Conservation (phyloP, 2,113 vertebrate species). For the Anolis sagrei region DNA sequence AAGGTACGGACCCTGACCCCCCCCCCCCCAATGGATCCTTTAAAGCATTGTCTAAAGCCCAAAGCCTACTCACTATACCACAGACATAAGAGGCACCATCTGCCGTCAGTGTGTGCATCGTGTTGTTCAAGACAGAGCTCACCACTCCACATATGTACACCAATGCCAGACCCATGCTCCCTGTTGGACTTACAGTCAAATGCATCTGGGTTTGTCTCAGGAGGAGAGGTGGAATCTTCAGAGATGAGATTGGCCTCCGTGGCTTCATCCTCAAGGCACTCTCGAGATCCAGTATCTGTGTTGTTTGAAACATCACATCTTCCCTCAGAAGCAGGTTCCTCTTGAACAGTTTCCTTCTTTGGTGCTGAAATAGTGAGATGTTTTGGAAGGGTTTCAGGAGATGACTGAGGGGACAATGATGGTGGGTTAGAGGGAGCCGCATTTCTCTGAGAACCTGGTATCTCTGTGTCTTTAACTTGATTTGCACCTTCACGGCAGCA, state of each 20-base stretch:
- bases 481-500: slow-evolving; percentile 15
- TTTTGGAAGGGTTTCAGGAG: neutral
- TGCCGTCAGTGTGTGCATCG: no score
- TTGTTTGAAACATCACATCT: neutral
- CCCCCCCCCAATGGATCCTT: no score
- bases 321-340: neutral
- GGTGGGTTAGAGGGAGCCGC: neutral
- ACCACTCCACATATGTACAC: neutral
- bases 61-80: no score
- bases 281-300: neutral
- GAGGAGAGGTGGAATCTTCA: neutral
- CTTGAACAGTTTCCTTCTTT: neutral
- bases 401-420: neutral
- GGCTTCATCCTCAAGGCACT: neutral
- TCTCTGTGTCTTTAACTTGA: neutral
- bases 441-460: slow-evolving; percentile 44
- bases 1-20: no score
- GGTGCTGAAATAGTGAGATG: neutral
- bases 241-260: neutral
- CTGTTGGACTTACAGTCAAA: slow-evolving; percentile 18
- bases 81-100: no score
- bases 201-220: accelerated
- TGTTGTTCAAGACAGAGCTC: neutral
- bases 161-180: neutral
- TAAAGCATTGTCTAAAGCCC: no score